A percentile compares a stretch with the other conserved stretches of the same genome.
Conservation (phyloP, 1,140 invertebrate genomes). For the Lepidurus packardi region DNA sequence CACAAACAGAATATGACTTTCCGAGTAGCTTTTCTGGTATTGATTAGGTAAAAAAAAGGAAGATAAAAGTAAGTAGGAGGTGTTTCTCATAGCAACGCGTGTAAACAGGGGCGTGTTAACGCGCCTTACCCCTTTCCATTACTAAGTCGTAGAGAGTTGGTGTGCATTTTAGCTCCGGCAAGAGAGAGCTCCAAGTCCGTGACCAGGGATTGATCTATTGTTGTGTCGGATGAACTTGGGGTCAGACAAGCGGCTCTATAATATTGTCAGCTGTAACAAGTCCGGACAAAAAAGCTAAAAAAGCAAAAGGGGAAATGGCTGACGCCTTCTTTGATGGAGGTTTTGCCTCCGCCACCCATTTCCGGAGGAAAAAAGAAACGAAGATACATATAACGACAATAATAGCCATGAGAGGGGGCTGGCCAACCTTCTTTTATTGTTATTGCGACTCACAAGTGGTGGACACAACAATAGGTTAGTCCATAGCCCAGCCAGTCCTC, state of each 20-base stretch:
- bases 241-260: background rate
- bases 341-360: background rate
- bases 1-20: too few relatives aligned
- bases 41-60: background rate
- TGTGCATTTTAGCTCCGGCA: background rate
- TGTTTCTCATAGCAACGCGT: constrained; percentile 14
- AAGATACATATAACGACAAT: background rate
- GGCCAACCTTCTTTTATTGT: background rate
- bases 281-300: background rate
- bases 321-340: background rate
- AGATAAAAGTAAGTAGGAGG: background rate
- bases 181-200: background rate
- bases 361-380: background rate
- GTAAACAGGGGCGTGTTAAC: constrained; percentile 21
- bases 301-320: background rate
- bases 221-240: background rate
- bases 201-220: background rate
- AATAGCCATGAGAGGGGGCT: background rate
- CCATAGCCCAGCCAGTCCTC: background rate
- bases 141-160: constrained; percentile 1
- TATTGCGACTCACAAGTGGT: background rate
- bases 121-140: constrained; percentile 14
- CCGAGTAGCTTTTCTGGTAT: too few relatives aligned
- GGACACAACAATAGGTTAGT: background rate
- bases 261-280: constrained; percentile 14